Evolutionary conservation across 2,888 invertebrate genomes (phyloP).

Genomic region (Noctua fimbriata): DNA sequence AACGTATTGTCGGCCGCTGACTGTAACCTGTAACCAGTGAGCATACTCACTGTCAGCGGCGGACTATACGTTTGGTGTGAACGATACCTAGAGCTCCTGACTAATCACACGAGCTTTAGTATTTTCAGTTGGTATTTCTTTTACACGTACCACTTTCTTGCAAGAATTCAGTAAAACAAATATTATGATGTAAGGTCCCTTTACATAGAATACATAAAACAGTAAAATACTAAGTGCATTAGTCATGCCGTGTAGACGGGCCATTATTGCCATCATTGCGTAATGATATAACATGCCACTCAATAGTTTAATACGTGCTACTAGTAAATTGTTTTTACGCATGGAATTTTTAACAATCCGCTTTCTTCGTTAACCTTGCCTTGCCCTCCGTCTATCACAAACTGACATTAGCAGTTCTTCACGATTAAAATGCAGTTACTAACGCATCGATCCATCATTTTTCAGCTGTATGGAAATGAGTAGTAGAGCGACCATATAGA

Average conservation of each 20-base stretch:
- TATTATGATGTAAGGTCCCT: neutral
- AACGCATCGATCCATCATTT: no score
- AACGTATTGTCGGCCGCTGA: no score
- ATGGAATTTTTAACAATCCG: neutral
- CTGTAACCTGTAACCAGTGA: no score
- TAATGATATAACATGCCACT: neutral
- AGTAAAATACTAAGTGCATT: neutral
- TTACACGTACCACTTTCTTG: neutral
- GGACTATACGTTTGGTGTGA: no score
- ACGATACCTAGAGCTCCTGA: no score
- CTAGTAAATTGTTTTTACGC: neutral
- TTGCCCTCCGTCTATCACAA: neutral
- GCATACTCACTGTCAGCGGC: no score
- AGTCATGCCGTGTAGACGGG: constrained; percentile 12
- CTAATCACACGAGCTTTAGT: neutral
- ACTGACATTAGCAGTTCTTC: neutral
- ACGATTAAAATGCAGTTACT: neutral
- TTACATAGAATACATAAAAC: constrained; percentile 14
- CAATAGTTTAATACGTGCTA: constrained; percentile 3
- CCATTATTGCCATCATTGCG: constrained; percentile 6
- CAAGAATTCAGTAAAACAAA: neutral
- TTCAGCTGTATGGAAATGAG: no score
- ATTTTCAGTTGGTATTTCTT: neutral
- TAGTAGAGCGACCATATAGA: no score
- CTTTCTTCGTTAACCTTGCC: neutral